phyloP scores from a whole-genome alignment of 1,140 invertebrate species.

The Drosophila quadrilineata region DNA sequence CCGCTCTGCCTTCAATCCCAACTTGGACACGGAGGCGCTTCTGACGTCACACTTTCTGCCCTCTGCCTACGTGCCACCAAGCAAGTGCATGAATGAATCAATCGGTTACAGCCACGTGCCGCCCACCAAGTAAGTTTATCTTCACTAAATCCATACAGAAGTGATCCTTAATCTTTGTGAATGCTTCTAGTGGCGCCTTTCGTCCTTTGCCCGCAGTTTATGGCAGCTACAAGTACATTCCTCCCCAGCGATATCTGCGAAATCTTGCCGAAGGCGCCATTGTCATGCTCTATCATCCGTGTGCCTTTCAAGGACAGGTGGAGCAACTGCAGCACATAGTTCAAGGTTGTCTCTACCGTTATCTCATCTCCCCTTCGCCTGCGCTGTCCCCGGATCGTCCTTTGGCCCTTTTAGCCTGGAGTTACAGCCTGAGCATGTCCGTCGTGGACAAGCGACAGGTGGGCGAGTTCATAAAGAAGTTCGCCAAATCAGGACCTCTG shows the following conservation, averaged over 20 bases:
- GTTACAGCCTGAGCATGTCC: constrained; percentile 88
- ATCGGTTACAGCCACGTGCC: constrained; percentile 86
- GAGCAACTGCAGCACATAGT: constrained; percentile 85
- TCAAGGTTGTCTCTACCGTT: constrained; percentile 87
- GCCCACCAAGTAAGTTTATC: constrained; percentile 84
- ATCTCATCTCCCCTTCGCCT: constrained; percentile 90
- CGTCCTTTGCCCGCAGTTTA: constrained; percentile 91
- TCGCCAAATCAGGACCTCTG: constrained; percentile 86
- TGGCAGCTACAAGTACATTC: constrained; percentile 92
- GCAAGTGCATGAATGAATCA: constrained; percentile 87
- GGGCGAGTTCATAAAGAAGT: constrained; percentile 85
- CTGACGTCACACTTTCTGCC: constrained; percentile 85
- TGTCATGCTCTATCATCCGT: constrained; percentile 94
- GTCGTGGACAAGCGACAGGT: constrained; percentile 84
- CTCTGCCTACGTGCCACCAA: constrained; percentile 83
- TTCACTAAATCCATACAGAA: background rate
- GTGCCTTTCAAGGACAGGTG: constrained; percentile 87
- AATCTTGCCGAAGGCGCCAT: constrained; percentile 93
- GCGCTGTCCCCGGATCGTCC: constrained; percentile 85
- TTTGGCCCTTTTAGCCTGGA: constrained; percentile 90
- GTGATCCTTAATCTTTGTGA: background rate
- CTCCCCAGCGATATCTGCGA: constrained; percentile 92
- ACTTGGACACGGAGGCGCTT: constrained; percentile 82
- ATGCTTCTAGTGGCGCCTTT: constrained; percentile 87
- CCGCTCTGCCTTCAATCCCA: constrained; percentile 81